Percentiles rank a stretch among this genome's conserved stretches.
Conservation (phyloP, 2,888 invertebrate genomes). For the Callinectes sapidus region DNA sequence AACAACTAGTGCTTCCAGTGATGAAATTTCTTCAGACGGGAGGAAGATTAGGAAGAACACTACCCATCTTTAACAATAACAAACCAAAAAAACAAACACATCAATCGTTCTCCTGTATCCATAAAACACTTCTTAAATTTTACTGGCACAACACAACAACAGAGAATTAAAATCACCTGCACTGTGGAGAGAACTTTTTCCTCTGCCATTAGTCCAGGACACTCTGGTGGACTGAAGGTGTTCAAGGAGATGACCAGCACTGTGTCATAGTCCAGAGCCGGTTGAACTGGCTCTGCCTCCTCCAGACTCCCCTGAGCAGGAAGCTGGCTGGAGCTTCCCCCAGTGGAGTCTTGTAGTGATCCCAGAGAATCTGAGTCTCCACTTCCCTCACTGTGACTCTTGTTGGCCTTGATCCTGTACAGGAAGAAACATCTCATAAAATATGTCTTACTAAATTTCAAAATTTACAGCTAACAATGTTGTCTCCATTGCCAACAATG, state of each 20-base stretch:
- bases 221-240: slow-evolving; percentile 79
- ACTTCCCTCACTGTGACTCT: slow-evolving; percentile 58
- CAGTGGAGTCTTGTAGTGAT: slow-evolving; percentile 53
- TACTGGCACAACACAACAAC: background rate
- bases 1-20: too few relatives aligned
- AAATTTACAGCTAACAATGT: background rate
- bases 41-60: too few relatives aligned
- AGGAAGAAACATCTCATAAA: background rate
- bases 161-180: slow-evolving; percentile 46
- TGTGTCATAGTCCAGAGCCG: slow-evolving; percentile 66
- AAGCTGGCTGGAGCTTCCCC: slow-evolving; percentile 47
- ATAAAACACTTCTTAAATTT: background rate
- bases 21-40: too few relatives aligned
- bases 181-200: slow-evolving; percentile 79
- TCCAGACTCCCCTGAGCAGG: slow-evolving; percentile 41
- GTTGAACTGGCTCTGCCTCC: slow-evolving; percentile 31
- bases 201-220: slow-evolving; percentile 83
- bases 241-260: slow-evolving; percentile 84
- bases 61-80: background rate
- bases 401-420: slow-evolving; percentile 38
- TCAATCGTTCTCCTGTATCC: background rate
- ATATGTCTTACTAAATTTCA: background rate
- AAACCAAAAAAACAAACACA: background rate
- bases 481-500: background rate
- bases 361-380: slow-evolving; percentile 59